These are phyloP conservation scores for Oreochromis mossambicus DNA, from an alignment of 2,797 vertebrate genomes.

Conservation along the genomic window DNA sequence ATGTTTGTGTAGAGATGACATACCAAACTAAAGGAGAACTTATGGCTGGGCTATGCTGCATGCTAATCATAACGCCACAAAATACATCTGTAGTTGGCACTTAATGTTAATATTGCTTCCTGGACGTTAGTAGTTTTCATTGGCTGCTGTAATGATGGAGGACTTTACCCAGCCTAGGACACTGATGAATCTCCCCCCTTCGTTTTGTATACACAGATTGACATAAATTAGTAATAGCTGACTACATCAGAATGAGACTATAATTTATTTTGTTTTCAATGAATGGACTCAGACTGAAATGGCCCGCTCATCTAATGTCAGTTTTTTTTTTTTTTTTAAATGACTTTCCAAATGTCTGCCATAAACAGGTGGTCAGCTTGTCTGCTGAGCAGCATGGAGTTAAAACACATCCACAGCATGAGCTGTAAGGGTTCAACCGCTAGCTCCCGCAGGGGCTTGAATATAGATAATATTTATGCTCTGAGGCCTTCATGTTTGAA, in stretches of 20 bases:
- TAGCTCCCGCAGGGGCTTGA: slow-evolving; percentile 73
- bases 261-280: neutral
- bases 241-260: neutral
- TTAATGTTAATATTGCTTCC: neutral
- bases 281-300: neutral
- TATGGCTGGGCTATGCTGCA: neutral
- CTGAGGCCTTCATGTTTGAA: slow-evolving; percentile 47
- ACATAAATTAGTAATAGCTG: neutral
- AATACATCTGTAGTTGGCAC: neutral
- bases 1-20: neutral
- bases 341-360: slow-evolving; percentile 55
- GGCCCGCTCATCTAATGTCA: neutral
- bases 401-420: slow-evolving; percentile 76
- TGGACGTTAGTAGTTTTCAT: neutral
- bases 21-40: neutral
- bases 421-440: slow-evolving; percentile 77
- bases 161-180: neutral
- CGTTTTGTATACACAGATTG: neutral
- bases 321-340: neutral
- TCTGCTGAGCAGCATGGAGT: slow-evolving; percentile 69
- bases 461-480: slow-evolving; percentile 66
- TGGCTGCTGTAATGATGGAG: neutral
- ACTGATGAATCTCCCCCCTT: neutral
- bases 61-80: neutral
- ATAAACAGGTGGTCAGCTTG: slow-evolving; percentile 79